Evolutionary conservation across 2,888 invertebrate species (phyloP).

Genomic region (Terebella lapidaria): DNA sequence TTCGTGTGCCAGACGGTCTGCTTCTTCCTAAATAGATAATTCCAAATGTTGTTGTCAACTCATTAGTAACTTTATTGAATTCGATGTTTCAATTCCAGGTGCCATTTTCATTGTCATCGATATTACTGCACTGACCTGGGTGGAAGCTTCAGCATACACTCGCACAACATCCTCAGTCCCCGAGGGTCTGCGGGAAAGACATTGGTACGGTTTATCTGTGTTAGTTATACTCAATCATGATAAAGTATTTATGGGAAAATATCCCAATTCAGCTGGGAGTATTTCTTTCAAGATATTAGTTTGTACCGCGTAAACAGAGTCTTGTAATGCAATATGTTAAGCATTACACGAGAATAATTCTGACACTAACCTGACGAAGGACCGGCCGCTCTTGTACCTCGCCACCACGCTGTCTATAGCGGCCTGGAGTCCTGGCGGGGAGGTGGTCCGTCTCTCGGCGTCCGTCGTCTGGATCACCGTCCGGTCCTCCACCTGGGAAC

Average conservation of each 20-base stretch:
- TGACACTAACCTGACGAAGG: conserved; percentile 89
- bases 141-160: conserved; percentile 90
- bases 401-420: conserved; percentile 70
- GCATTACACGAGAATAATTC: too few species aligned
- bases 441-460: conserved; percentile 76
- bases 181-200: conserved; percentile 70
- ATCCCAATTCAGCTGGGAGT: too few species aligned
- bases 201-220: too few species aligned
- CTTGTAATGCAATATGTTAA: too few species aligned
- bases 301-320: too few species aligned
- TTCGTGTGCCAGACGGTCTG: conserved; percentile 69
- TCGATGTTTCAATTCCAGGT: too few species aligned
- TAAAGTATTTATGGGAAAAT: too few species aligned
- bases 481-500: conserved; percentile 64
- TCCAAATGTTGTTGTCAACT: too few species aligned
- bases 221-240: too few species aligned
- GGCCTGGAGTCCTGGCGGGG: conserved; percentile 78
- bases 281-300: too few species aligned
- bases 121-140: conserved; percentile 54
- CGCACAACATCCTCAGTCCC: conserved; percentile 96
- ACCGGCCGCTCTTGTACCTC: conserved; percentile 68
- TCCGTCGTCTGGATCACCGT: conserved; percentile 78
- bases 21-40: conserved; percentile 54
- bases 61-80: background rate
- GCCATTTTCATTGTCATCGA: too few species aligned